A percentile compares a stretch with the other conserved stretches of the same genome.
Conservation (phyloP, 2,888 invertebrate genomes). For the Caenorhabditis imperialis region DNA sequence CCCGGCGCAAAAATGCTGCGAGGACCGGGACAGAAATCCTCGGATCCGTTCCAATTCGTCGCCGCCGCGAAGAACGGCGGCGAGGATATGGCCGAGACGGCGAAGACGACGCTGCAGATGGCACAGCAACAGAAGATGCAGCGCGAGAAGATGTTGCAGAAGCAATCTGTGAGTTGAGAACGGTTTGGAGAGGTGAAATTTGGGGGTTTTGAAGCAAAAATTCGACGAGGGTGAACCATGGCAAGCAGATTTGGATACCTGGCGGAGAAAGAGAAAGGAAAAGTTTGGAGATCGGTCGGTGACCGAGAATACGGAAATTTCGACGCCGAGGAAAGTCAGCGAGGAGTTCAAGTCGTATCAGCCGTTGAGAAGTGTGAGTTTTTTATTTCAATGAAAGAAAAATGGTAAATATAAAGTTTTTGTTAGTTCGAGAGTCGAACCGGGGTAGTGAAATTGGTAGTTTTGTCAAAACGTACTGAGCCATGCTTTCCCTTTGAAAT, state of each 20-base stretch:
- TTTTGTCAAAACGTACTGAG: no score
- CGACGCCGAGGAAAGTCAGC: not conserved
- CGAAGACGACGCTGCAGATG: constrained; percentile 51
- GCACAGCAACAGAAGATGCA: constrained; percentile 60
- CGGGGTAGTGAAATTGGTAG: no score
- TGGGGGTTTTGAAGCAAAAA: constrained; percentile 28
- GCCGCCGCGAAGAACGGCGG: constrained; percentile 49
- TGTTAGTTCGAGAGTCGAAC: no score
- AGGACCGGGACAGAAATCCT: constrained; percentile 57
- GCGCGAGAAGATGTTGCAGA: constrained; percentile 48
- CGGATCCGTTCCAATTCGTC: constrained; percentile 63
- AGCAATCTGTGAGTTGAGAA: constrained; percentile 14
- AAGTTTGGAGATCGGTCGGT: constrained; percentile 33
- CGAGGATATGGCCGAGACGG: constrained; percentile 59
- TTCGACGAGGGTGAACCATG: constrained; percentile 57
- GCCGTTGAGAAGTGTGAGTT: constrained; percentile 29
- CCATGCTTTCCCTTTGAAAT: no score
- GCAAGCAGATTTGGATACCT: constrained; percentile 64
- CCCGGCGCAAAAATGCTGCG: constrained; percentile 50
- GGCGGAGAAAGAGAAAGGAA: constrained; percentile 61
- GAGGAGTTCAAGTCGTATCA: constrained; percentile 26
- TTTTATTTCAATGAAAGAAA: no score
- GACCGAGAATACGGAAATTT: constrained; percentile 14
- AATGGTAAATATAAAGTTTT: no score
- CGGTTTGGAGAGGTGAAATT: not conserved